Evolutionary conservation across 2,888 invertebrate species (phyloP).

Genomic region (Ctena decussata): DNA sequence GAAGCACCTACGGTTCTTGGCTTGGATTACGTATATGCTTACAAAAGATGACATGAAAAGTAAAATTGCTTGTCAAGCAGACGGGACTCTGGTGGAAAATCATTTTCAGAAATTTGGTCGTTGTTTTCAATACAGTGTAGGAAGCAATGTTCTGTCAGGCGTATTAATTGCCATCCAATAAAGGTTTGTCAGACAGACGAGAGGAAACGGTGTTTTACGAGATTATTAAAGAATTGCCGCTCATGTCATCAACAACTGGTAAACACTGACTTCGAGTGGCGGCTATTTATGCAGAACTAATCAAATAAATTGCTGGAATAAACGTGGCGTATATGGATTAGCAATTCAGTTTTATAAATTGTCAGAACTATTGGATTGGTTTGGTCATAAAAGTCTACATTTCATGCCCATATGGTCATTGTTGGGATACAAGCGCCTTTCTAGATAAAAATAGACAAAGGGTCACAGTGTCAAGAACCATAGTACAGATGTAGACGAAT

Average conservation of each 20-base stretch:
- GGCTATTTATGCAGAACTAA: neutral
- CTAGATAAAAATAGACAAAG: neutral
- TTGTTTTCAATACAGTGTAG: neutral
- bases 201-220: neutral
- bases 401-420: neutral
- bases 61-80: neutral
- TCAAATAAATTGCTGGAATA: neutral
- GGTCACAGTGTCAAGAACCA: neutral
- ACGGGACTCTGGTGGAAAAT: neutral
- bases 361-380: neutral
- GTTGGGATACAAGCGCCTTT: neutral
- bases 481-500: too few species aligned
- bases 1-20: neutral
- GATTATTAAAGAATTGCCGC: neutral
- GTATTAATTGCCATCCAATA: neutral
- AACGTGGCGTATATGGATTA: neutral
- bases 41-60: neutral
- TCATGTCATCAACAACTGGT: neutral
- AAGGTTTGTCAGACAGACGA: neutral
- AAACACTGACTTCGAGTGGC: neutral
- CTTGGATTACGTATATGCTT: neutral
- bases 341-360: slow-evolving; percentile 5
- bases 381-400: neutral
- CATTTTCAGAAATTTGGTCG: too few species aligned
- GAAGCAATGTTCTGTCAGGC: neutral